Conservation (phyloP, 2,797 vertebrate genomes). For the Glossophaga mutica region DNA sequence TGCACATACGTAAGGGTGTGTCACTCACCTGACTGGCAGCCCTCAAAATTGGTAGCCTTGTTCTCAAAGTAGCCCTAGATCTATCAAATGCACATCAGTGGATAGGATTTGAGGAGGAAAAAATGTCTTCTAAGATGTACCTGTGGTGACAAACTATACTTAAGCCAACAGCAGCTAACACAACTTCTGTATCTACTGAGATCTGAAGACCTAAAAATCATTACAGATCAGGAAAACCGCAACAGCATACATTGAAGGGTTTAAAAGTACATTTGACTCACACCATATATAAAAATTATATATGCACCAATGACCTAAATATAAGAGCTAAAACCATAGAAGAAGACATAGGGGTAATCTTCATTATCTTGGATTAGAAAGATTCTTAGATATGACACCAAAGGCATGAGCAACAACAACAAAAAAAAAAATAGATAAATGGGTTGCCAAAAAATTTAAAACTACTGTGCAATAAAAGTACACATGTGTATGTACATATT, state of each 20-base stretch:
- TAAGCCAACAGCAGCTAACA: background rate
- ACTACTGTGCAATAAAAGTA: background rate
- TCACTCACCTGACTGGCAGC: background rate
- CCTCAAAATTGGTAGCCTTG: background rate
- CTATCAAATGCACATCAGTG: background rate
- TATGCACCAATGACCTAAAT: background rate
- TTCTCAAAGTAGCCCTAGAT: background rate
- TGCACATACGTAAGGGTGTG: background rate
- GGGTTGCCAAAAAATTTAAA: background rate
- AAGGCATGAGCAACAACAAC: background rate
- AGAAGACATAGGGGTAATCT: background rate
- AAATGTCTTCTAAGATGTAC: background rate
- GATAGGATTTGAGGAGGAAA: background rate
- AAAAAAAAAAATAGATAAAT: background rate
- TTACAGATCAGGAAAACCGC: background rate
- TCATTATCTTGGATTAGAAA: background rate
- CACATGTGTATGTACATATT: background rate
- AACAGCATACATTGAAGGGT: background rate
- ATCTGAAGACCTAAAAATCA: background rate
- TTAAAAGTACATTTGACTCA: slow-evolving; percentile 18
- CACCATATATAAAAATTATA: background rate
- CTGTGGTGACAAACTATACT: background rate
- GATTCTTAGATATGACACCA: slow-evolving; percentile 9
- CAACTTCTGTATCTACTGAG: background rate
- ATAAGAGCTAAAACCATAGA: background rate